Percentiles rank a stretch among this genome's conserved stretches.
Evolutionary conservation across 2,797 vertebrate species (phyloP).

Genomic region (Artibeus jamaicensis): DNA sequence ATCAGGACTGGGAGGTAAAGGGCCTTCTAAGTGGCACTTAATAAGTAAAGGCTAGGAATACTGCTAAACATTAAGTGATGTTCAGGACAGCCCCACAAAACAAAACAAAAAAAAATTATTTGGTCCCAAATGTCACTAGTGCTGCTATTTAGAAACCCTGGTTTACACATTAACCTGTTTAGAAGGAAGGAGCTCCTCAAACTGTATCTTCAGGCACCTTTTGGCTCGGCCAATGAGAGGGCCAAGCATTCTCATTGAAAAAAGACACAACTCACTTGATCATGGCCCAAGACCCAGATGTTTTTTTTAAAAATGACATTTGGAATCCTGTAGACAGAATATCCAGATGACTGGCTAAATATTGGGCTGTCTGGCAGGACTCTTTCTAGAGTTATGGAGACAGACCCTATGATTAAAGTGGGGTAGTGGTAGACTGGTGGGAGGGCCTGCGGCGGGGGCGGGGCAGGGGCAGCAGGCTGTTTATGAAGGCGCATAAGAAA

Average conservation of each 20-base stretch:
- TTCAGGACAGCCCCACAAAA: background rate
- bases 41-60: background rate
- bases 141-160: background rate
- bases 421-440: background rate
- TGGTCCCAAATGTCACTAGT: background rate
- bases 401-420: background rate
- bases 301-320: background rate
- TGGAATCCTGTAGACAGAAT: background rate
- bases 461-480: background rate
- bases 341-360: background rate
- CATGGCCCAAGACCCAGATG: conserved; percentile 25
- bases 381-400: background rate
- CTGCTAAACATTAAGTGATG: background rate
- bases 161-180: background rate
- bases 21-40: background rate
- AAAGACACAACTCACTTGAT: background rate
- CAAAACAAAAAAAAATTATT: background rate
- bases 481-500: background rate
- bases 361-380: background rate
- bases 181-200: background rate
- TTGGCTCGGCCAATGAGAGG: too few relatives aligned
- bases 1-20: background rate
- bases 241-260: background rate
- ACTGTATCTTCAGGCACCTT: background rate
- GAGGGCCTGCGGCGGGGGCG: background rate